These are phyloP conservation scores for Danio kyathit DNA, from an alignment of 2,797 vertebrate genomes.

Conservation along the genomic window DNA sequence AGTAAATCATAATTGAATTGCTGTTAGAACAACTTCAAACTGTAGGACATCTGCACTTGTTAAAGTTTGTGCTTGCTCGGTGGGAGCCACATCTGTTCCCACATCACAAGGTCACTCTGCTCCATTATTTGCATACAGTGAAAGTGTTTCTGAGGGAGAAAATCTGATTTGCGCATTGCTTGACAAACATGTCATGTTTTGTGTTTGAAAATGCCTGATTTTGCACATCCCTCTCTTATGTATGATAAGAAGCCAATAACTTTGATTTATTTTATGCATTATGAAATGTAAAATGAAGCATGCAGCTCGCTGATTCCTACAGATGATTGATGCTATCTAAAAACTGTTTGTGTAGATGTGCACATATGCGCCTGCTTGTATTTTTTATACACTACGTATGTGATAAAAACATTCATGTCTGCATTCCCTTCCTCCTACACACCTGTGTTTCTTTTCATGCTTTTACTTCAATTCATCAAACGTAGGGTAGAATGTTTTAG, in stretches of 20 bases:
- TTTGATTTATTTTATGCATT: conserved; percentile 67
- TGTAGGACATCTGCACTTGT: conserved; percentile 61
- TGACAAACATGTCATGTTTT: conserved; percentile 62
- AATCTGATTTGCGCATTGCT: conserved; percentile 77
- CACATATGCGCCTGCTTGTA: neutral
- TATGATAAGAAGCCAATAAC: conserved; percentile 69
- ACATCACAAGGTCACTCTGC: conserved; percentile 74
- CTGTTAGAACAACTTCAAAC: conserved; percentile 10
- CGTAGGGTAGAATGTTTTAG: neutral
- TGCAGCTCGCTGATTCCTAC: conserved; percentile 53
- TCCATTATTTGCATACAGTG: conserved; percentile 73
- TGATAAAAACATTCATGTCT: neutral
- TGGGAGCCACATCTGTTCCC: conserved; percentile 57
- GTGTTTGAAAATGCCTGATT: conserved; percentile 68
- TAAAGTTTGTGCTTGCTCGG: conserved; percentile 54
- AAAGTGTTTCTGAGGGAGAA: conserved; percentile 71
- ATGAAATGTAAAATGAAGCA: conserved; percentile 57
- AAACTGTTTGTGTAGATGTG: conserved; percentile 8
- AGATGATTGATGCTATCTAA: conserved; percentile 35
- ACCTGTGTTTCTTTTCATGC: neutral
- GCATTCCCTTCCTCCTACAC: neutral
- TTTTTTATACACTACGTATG: conserved; percentile 4
- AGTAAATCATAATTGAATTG: no score
- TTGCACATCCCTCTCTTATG: conserved; percentile 58
- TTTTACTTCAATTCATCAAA: neutral